These are phyloP conservation scores for Reticulitermes speratus DNA, from an alignment of 1,140 invertebrate species.

Conservation along the genomic window DNA sequence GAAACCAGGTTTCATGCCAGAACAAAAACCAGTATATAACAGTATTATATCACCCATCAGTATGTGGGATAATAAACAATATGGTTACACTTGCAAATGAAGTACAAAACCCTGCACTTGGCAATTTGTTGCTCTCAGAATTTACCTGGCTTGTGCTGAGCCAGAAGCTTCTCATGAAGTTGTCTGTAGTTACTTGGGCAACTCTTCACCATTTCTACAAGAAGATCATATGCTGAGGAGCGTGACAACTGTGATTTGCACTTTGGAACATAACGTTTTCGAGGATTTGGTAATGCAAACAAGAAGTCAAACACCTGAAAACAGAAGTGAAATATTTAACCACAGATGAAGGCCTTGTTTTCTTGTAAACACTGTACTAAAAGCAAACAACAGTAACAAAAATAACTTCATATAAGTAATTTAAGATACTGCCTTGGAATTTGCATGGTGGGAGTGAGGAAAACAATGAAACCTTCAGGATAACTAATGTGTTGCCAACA, in stretches of 20 bases:
- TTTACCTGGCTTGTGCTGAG: constrained; percentile 79
- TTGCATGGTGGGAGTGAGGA: too few species aligned
- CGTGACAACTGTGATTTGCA: constrained; percentile 88
- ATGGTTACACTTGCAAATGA: too few species aligned
- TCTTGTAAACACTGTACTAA: not conserved
- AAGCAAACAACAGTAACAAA: constrained; percentile 14
- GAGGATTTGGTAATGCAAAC: constrained; percentile 85
- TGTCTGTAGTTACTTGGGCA: constrained; percentile 83
- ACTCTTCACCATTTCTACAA: constrained; percentile 83
- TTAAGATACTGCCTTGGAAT: too few species aligned
- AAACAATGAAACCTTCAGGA: too few species aligned
- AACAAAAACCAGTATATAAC: too few species aligned
- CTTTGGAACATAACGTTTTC: constrained; percentile 82
- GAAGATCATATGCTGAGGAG: constrained; percentile 84
- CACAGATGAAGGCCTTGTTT: not conserved
- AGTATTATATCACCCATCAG: too few species aligned
- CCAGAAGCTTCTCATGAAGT: constrained; percentile 76
- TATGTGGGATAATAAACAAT: too few species aligned
- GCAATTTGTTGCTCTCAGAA: too few species aligned
- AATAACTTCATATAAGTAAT: not conserved
- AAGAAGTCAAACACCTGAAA: constrained; percentile 78
- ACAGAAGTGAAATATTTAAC: not conserved
- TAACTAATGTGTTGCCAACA: too few species aligned
- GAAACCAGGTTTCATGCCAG: too few species aligned
- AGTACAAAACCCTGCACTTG: too few species aligned